Conservation (phyloP, 2,797 vertebrate species). For the Malacoraja senta region DNA sequence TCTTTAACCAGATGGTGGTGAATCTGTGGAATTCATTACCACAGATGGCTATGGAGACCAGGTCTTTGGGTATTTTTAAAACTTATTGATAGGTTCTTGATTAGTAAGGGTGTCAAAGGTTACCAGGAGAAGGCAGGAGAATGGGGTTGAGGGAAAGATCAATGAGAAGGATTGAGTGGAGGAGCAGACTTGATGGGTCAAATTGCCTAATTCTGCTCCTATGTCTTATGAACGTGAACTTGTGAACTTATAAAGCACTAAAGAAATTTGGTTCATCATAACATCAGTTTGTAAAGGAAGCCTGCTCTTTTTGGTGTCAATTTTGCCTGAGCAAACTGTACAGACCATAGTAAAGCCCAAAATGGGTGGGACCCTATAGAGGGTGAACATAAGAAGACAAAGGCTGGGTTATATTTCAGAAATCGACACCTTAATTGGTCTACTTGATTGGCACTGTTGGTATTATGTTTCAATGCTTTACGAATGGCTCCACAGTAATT, state of each 20-base stretch:
- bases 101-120: too few species aligned
- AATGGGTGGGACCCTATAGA: not conserved
- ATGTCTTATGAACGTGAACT: too few species aligned
- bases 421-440: constrained; percentile 32
- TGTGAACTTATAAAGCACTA: not conserved
- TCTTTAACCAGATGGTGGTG: too few species aligned
- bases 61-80: too few species aligned
- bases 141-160: too few species aligned
- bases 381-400: not conserved
- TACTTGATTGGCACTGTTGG: constrained; percentile 1
- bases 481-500: constrained; percentile 1
- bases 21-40: too few species aligned
- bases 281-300: not conserved
- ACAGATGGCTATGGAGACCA: too few species aligned
- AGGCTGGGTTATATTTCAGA: not conserved
- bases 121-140: too few species aligned
- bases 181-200: too few species aligned
- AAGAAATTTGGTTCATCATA: not conserved
- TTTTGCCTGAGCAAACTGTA: not conserved
- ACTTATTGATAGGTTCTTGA: too few species aligned
- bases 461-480: not conserved
- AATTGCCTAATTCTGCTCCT: too few species aligned
- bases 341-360: not conserved
- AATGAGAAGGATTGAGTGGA: too few species aligned
- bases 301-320: not conserved